Evolutionary conservation across 2,797 vertebrate species (phyloP), one percentile per base, ranked within the genome.

Genomic region (Phalloptychus januarius): DNA sequence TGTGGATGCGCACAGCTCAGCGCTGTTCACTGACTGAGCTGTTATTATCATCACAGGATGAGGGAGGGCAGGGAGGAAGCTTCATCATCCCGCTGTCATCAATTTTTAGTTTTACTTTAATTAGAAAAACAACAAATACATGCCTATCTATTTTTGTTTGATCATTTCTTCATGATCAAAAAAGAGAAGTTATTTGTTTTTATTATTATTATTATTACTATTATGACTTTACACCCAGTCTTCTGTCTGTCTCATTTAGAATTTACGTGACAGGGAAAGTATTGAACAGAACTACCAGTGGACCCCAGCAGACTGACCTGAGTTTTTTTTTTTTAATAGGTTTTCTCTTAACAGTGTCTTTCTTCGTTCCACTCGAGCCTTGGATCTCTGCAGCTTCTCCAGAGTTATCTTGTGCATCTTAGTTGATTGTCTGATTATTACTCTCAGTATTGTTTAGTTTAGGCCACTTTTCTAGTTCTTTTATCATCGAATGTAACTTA

Each of bases 1-100:
- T 38, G 38, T 4, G 25, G 23, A 72, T 5, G 52, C 75, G 36
- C 86, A 54, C 77, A 20, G 33, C n/a, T 69, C 40, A 23, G 28
- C 7, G 7, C 23, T n/a, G 25, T 15, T 69, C n/a, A n/a, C n/a
- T n/a, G n/a, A n/a, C n/a, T n/a, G n/a, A 13, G n/a, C 65, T 69
- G 38, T 69, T 7, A 69, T 44, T 7, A 44, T 31, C 7, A 61
- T 56, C 15, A 6, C 15, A 63, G 7, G 31, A 63, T 2, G 16
- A 67, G 40, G n/a, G 20, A 71, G 36, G 23, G 56, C 74, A 76
- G 25, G 36, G 40, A 44, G 20, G 61, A 70, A 20, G 25, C 40
- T 42, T 69, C 6, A 69, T 69, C 23, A 13, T n/a, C 11, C 61
- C 18, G 2, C 15, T 65, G 36, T 69, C 38, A 42, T 58, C 25